These are phyloP conservation scores for Ceratosolen fusciceps DNA, from an alignment of 1,140 invertebrate genomes.

Conservation along the genomic window DNA sequence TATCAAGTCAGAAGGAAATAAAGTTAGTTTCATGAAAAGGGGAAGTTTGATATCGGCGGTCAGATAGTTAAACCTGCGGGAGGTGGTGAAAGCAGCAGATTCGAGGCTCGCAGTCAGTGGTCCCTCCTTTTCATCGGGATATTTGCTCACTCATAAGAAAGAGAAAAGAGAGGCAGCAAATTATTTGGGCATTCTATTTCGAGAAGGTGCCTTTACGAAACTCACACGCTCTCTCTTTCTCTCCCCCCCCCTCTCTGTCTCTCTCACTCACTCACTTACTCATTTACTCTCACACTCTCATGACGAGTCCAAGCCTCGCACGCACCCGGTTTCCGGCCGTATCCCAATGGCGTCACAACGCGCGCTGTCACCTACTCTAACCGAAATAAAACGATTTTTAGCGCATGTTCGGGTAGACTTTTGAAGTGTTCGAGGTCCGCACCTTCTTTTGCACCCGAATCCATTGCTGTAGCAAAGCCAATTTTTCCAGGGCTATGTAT, in stretches of 20 bases:
- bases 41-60: neutral
- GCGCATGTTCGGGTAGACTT: neutral
- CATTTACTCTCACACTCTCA: too few species aligned
- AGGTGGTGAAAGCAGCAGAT: slow-evolving; percentile 33
- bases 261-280: too few species aligned
- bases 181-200: slow-evolving; percentile 73
- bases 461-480: neutral
- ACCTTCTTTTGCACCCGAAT: too few species aligned
- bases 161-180: slow-evolving; percentile 62
- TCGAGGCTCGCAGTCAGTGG: too few species aligned
- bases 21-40: neutral
- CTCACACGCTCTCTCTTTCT: slow-evolving; percentile 50
- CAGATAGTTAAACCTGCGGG: neutral
- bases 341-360: slow-evolving; percentile 40
- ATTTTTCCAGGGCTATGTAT: too few species aligned
- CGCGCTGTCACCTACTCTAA: slow-evolving; percentile 22
- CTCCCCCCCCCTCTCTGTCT: too few species aligned
- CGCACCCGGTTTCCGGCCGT: slow-evolving; percentile 40
- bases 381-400: slow-evolving; percentile 30
- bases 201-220: slow-evolving; percentile 73
- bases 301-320: slow-evolving; percentile 60
- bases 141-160: slow-evolving; percentile 7
- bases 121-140: slow-evolving; percentile 13
- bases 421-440: neutral
- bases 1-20: neutral